Base-by-base conservation (phyloP, 30 jellyfish, hydroid and myxozoan species). In the Cassiopea xamachana region DNA sequence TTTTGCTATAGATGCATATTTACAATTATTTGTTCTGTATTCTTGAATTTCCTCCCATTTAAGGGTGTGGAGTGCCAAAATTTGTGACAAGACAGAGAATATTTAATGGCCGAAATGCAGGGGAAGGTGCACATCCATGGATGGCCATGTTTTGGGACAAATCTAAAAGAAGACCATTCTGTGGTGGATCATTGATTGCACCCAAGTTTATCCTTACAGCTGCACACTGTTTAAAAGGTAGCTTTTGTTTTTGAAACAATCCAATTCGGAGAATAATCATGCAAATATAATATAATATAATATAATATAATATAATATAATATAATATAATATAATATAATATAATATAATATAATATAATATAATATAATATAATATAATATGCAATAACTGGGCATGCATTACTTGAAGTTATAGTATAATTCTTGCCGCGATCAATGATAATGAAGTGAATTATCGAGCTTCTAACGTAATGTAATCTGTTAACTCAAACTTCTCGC, bases 121-220 rank as follows among this genome's bases (percentile, higher is more conserved):
- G 97, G 4, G 97, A 81, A 7, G 97, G 97, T 45, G 59, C 94
- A 2, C 97, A 85, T 45, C 97, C 97, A 6, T 91, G 97, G 97
- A 91, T 91, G 9, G 97, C 97, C 39, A 85, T 91, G 97, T 72
- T 91, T 50, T 91, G 92, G 93, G 74, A 84, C 83, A 85, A 77
- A 10, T 27, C 75, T 27, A 44, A 18, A 48, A 75, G 78, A 84
- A 84, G 61, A 48, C 71, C 87, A 48, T 77, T 91, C 70, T 91
- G 97, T 61, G 94, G 94, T 15, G 97, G 97, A 3, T 67, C 97
- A 10, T 64, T 91, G 39, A 73, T 91, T 46, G 83, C 92, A 4
- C 81, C 73, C n/a, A 68, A 85, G 46, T 91, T 93, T 91, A 84
- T 91, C 17, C 75, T 91, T 7, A 84, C 97, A 1, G 97, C 97